Base-by-base conservation (phyloP, 1,140 invertebrate species). In the Trichoplusia ni region DNA sequence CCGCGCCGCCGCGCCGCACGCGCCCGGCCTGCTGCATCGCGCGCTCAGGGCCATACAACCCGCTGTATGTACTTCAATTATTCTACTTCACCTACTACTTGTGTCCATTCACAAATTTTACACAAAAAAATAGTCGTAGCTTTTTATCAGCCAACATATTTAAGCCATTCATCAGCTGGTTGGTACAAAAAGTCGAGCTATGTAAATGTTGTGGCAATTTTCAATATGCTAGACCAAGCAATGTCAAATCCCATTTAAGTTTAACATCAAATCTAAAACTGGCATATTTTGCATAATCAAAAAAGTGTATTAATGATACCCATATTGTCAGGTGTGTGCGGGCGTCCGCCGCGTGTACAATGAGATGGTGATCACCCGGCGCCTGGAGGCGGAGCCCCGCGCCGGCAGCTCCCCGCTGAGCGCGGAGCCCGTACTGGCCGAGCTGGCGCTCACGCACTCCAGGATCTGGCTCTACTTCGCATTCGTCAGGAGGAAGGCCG, bases 391-490 rank as follows among this genome's bases (percentile, higher is more conserved):
- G 93, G 93, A 72, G 93, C 94, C 31, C 69, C 90, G 79, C 75
- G 93, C 80, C n/a, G 79, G 84, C 60, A 78, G 94, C 53, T 91
- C 96, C 66, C 93, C 92, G 77, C 84, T 93, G 4, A 96, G 98
- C 88, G 95, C 98, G 0, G 99, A 99, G 91, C 92, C 95, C 0
- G 90, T 98, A 3, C 93, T 99, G 37, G 95, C 94, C 11, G 98
- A 99, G 91, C 93, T 99, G 42, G 97, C 97, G 0, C 91, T 99
- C 13, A 95, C 99, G 84, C 98, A 98, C 91, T 95, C 96, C 0
- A 92, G 98, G 65, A 93, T 96, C 25, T 97, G 98, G 85, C 91
- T 99, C 0, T 99, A 99, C 85, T 94, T 98, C 63, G 92, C 95
- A 67, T 99, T 99, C 92, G 92, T 99, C 54, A 92, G 94, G 19